Evolutionary conservation across 1,140 invertebrate genomes (phyloP).

Genomic region (Wasmannia auropunctata): DNA sequence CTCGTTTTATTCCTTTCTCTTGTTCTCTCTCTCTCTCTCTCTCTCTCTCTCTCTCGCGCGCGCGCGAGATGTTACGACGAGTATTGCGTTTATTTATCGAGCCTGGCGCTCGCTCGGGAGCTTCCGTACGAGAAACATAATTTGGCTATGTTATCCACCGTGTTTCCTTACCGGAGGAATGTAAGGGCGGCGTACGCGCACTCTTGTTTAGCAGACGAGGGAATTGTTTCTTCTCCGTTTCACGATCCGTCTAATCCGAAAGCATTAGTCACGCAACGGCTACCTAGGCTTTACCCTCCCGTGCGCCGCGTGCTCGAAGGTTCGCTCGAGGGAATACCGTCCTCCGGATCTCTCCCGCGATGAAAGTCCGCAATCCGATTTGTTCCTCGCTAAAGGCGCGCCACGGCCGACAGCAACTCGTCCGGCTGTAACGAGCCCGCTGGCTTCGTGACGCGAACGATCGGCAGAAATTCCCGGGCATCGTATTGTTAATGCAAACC

Average conservation of each 20-base stretch:
- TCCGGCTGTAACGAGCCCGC: neutral
- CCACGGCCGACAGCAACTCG: neutral
- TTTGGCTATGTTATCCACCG: conserved; percentile 36
- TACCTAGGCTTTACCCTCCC: neutral
- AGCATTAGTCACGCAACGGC: conserved; percentile 51
- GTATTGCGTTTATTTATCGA: conserved; percentile 38
- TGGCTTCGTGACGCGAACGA: neutral
- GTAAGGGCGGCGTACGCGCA: neutral
- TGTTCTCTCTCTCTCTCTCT: neutral
- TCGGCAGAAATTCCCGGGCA: conserved; percentile 16
- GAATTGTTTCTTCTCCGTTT: conserved; percentile 47
- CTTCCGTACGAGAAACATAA: conserved; percentile 42
- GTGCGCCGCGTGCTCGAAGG: neutral
- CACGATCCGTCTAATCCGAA: conserved; percentile 47
- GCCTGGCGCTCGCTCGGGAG: neutral
- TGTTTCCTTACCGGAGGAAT: neutral
- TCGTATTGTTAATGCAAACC: conserved; percentile 33
- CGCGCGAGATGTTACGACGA: conserved; percentile 17
- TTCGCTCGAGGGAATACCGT: conserved; percentile 32
- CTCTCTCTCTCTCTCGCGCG: neutral
- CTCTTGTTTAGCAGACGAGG: conserved; percentile 18
- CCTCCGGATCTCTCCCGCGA: neutral
- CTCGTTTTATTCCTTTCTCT: conserved; percentile 1
- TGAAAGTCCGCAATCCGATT: conserved; percentile 53
- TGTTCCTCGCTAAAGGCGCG: neutral